These are phyloP conservation scores for Pygoscelis adeliae DNA, from an alignment of 2,113 vertebrate genomes.

Conservation along the genomic window DNA sequence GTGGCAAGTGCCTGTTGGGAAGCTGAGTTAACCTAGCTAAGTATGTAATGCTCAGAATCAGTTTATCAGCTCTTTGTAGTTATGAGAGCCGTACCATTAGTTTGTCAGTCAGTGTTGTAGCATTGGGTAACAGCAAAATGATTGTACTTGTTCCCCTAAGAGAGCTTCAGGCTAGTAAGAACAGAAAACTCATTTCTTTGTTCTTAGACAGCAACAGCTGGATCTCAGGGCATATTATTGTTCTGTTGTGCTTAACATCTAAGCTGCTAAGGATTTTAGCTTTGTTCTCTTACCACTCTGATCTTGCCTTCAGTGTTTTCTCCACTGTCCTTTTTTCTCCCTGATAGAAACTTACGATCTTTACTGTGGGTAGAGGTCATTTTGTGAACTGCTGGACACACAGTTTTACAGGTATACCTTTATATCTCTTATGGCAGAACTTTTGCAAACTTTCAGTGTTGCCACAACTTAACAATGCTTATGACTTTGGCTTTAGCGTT, in stretches of 20 bases:
- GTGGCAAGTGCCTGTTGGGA: background rate
- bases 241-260: background rate
- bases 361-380: background rate
- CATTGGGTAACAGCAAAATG: background rate
- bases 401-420: background rate
- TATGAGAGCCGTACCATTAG: background rate
- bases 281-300: background rate
- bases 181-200: slow-evolving; percentile 23
- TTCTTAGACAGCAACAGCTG: slow-evolving; percentile 9
- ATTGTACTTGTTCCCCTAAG: background rate
- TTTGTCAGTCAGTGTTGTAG: background rate
- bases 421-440: background rate
- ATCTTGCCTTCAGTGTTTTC: background rate
- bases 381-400: background rate
- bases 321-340: background rate
- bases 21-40: background rate
- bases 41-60: background rate
- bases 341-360: background rate
- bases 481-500: background rate
- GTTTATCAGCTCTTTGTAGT: slow-evolving; percentile 7
- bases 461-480: background rate
- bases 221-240: background rate
- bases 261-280: background rate
- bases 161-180: background rate
- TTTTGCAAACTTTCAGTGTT: background rate